Base-by-base conservation (phyloP, 2,888 invertebrate genomes). In the Megaustenia siamemsis region DNA sequence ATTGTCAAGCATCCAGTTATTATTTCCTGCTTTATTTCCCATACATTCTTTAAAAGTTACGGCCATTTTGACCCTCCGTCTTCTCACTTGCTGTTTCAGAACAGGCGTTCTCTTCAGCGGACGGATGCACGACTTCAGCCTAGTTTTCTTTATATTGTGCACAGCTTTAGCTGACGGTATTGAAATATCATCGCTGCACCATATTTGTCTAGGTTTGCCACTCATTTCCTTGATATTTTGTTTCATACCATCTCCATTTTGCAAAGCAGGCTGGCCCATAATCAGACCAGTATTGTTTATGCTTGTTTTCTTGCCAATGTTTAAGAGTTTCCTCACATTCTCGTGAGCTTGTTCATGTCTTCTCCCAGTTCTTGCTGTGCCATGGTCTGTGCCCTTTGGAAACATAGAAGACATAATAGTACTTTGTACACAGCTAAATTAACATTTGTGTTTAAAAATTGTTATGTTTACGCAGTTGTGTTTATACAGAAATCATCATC, bases 21-120 rank as follows among this genome's bases (percentile, higher is more conserved):
- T 77, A 45, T 77, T 56, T 38, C 60, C 77, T 0, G 77, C 77
- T 18, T 77, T 77, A 24, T 77, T n/a, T 60, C 77, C 60, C 0
- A 38, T 10, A 2, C 49, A 32, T 32, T 73, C 73, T 21, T 43
- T 73, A 18, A 4, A 8, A 32, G 6, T 35, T 0, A 21, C 21
- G 3, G 15, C 32, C n/a, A 32, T 24, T 28, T 45, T 8, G 15
- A n/a, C 45, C 15, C 32, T 32, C 8, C 32, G 28, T 32, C 32
- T 35, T 24, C 21, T 49, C 3, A 45, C 49, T 49, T 18, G 15
- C 0, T 45, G 28, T 32, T 32, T 45, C n/a, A 12, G 15, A 18
- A 45, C 21, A 18, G 32, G 3, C 18, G 1, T 49, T 15, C 12
- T 6, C 4, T 73, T 49, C 12, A 49, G 32, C 21, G 21, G 45